Conservation (phyloP, 1,140 invertebrate genomes). For the Phthorimaea operculella region DNA sequence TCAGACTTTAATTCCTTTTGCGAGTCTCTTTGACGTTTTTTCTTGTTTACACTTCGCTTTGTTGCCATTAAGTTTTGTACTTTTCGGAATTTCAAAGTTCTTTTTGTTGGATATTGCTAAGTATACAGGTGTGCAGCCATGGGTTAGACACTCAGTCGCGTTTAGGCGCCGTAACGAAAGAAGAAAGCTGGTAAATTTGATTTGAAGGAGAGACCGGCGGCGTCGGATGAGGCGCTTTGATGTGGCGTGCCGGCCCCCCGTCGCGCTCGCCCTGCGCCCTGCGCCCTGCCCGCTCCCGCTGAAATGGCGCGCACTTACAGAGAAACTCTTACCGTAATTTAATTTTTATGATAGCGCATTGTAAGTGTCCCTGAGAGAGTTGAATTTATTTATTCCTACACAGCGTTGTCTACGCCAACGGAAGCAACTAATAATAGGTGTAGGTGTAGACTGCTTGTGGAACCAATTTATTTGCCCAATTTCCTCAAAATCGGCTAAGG, state of each 20-base stretch:
- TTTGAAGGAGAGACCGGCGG: slow-evolving; percentile 46
- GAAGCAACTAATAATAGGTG: neutral
- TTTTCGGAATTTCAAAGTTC: neutral
- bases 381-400: slow-evolving; percentile 41
- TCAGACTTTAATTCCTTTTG: slow-evolving; percentile 36
- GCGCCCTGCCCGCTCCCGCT: slow-evolving; percentile 11
- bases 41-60: slow-evolving; percentile 25
- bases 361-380: slow-evolving; percentile 51
- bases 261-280: slow-evolving; percentile 25
- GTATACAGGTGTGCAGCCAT: slow-evolving; percentile 18
- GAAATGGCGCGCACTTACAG: slow-evolving; percentile 60
- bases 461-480: neutral
- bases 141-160: slow-evolving; percentile 34
- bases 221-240: slow-evolving; percentile 50
- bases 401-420: slow-evolving; percentile 10
- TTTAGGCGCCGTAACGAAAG: slow-evolving; percentile 49
- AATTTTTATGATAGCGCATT: slow-evolving; percentile 68
- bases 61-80: slow-evolving; percentile 15
- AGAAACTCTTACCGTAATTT: slow-evolving; percentile 63
- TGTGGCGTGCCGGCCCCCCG: slow-evolving; percentile 34
- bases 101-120: neutral
- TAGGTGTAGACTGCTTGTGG: too few species aligned
- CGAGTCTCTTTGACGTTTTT: slow-evolving; percentile 22
- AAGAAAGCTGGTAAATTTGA: slow-evolving; percentile 64
- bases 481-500: neutral